A percentile compares a stretch with the other conserved stretches of the same genome.
These are phyloP conservation scores for Chrysolina haemoptera DNA, from an alignment of 2,888 invertebrate genomes.

Conservation along the genomic window DNA sequence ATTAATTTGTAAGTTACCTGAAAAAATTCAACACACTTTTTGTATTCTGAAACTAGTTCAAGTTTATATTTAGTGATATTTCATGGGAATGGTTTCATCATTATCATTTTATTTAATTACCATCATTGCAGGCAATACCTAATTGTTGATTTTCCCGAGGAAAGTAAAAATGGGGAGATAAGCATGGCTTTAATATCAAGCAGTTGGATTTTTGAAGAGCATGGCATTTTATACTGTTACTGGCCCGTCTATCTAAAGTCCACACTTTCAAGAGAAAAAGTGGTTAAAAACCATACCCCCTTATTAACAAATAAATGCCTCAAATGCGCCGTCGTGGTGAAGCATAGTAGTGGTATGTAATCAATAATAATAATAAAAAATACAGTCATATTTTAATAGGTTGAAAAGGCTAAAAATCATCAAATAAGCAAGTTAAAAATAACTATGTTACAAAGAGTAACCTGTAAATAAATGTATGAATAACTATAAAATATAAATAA, in stretches of 20 bases:
- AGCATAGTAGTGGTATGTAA: conserved; percentile 30
- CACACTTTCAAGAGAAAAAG: conserved; percentile 6
- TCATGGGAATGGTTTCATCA: background rate
- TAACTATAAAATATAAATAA: background rate
- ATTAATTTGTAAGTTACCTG: too few relatives aligned
- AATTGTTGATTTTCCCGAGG: conserved; percentile 35
- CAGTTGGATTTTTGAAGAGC: conserved; percentile 19
- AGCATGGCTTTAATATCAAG: conserved; percentile 31
- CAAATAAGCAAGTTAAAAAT: conserved; percentile 30
- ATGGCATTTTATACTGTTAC: background rate
- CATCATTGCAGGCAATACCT: conserved; percentile 27
- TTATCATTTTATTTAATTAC: conserved; percentile 22
- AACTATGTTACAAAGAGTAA: conserved; percentile 3
- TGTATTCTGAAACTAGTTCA: too few relatives aligned
- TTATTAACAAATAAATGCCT: conserved; percentile 20
- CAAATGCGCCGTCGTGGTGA: conserved; percentile 25
- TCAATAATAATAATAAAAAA: conserved; percentile 25
- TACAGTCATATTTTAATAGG: conserved; percentile 24
- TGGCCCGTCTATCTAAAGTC: conserved; percentile 30
- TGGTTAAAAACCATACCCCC: too few relatives aligned
- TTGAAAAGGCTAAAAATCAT: conserved; percentile 25
- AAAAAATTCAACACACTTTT: too few relatives aligned
- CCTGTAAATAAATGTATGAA: conserved; percentile 20
- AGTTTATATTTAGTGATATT: too few relatives aligned
- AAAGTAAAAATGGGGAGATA: conserved; percentile 22